A percentile compares a stretch with the other conserved stretches of the same genome.
These are phyloP conservation scores for Altica lythri DNA, from an alignment of 2,888 invertebrate genomes.

Conservation along the genomic window DNA sequence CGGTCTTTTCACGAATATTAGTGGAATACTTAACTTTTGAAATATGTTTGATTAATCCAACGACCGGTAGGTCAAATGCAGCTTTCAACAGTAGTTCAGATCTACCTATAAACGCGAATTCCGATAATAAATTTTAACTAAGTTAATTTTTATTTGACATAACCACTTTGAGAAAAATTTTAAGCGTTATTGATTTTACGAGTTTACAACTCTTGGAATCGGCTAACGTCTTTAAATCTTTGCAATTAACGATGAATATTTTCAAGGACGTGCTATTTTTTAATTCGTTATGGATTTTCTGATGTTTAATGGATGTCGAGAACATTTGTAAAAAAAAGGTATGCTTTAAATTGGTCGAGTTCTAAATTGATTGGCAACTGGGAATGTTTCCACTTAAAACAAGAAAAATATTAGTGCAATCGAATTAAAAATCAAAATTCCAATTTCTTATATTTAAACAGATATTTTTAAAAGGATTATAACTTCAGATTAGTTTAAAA, in stretches of 20 bases:
- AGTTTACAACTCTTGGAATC: not conserved
- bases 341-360: too few species aligned
- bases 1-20: conserved; percentile 29
- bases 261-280: too few species aligned
- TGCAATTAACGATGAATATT: not conserved
- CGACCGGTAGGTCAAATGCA: conserved; percentile 36
- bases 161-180: not conserved
- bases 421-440: too few species aligned
- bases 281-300: conserved; percentile 9
- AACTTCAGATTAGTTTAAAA: too few species aligned
- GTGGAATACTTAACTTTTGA: conserved; percentile 42
- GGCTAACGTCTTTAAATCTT: not conserved
- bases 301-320: too few species aligned
- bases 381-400: too few species aligned
- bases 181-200: conserved; percentile 1
- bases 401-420: too few species aligned
- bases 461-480: too few species aligned
- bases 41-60: conserved; percentile 31
- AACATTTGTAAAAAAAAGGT: too few species aligned
- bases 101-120: conserved; percentile 40
- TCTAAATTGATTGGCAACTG: too few species aligned
- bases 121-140: conserved; percentile 23
- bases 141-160: conserved; percentile 16
- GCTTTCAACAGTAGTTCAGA: conserved; percentile 40
- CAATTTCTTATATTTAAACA: too few species aligned